Conservation (phyloP, 2,113 vertebrate species). For the Nothoprocta perdicaria region DNA sequence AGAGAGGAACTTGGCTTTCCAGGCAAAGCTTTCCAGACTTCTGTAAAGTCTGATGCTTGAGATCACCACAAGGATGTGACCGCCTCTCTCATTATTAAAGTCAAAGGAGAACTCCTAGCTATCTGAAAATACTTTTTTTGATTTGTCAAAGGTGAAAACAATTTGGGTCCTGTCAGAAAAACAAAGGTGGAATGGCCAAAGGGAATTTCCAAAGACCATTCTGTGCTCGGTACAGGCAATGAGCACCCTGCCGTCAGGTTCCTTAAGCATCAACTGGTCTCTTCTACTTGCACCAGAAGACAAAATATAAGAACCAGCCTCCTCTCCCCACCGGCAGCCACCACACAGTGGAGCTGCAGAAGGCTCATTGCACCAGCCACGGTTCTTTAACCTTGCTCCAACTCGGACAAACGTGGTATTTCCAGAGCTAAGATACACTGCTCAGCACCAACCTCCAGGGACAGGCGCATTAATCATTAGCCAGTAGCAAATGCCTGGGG, state of each 20-base stretch:
- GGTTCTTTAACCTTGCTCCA: not conserved
- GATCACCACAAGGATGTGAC: not conserved
- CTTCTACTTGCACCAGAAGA: not conserved
- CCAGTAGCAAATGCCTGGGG: not conserved
- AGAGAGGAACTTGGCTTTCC: not conserved
- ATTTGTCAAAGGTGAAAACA: not conserved
- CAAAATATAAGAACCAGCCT: not conserved
- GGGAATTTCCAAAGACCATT: not conserved
- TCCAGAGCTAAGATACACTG: not conserved
- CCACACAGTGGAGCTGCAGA: not conserved
- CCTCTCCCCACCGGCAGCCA: not conserved
- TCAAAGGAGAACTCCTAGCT: not conserved
- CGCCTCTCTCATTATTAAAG: not conserved
- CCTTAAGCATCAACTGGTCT: not conserved
- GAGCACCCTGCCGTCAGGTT: not conserved
- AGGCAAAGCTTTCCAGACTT: too few species aligned
- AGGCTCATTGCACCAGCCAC: not conserved
- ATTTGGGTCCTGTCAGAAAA: not conserved
- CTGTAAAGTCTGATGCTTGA: not conserved
- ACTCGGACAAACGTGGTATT: accelerated
- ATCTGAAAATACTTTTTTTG: not conserved
- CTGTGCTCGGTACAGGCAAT: not conserved
- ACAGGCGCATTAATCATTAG: not conserved
- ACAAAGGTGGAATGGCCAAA: not conserved
- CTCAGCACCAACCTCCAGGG: not conserved